These are phyloP conservation scores for Rhorus exstirpatorius DNA, from an alignment of 2,888 invertebrate species.

Conservation along the genomic window DNA sequence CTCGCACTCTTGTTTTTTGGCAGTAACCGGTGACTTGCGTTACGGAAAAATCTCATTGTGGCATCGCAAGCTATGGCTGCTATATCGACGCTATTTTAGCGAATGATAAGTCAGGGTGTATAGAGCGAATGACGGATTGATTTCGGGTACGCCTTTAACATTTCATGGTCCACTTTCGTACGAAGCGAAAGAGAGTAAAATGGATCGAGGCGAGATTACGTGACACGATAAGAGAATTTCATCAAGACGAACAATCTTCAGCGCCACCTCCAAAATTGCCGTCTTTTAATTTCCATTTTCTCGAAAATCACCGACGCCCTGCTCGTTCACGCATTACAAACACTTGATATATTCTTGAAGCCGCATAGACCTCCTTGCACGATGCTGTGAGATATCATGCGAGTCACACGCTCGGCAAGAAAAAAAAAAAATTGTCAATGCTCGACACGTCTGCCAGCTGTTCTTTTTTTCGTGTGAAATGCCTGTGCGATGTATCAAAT, in stretches of 20 bases:
- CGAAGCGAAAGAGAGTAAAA: constrained; percentile 9
- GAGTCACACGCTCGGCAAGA: no score
- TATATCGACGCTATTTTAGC: constrained; percentile 11
- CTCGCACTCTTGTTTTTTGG: constrained; percentile 2
- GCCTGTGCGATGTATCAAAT: no score
- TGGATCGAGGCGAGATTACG: constrained; percentile 41
- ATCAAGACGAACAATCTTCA: constrained; percentile 15
- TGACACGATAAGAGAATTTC: constrained; percentile 38
- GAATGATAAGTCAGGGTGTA: not conserved
- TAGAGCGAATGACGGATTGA: not conserved
- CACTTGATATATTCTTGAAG: constrained; percentile 1
- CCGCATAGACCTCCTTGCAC: not conserved
- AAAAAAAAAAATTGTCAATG: no score
- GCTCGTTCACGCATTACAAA: not conserved
- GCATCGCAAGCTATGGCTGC: not conserved
- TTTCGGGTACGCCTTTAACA: constrained; percentile 32
- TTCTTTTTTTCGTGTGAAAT: no score
- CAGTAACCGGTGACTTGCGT: constrained; percentile 26
- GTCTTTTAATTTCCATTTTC: constrained; percentile 35
- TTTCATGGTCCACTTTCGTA: constrained; percentile 17
- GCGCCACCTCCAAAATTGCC: constrained; percentile 14
- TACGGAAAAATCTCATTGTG: constrained; percentile 15
- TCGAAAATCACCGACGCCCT: not conserved
- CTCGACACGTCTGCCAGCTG: no score
- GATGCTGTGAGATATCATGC: no score